A percentile compares a stretch with the other conserved stretches of the same genome.
phyloP scores from a whole-genome alignment of 2,888 invertebrate species.

The Drosophila colorata region DNA sequence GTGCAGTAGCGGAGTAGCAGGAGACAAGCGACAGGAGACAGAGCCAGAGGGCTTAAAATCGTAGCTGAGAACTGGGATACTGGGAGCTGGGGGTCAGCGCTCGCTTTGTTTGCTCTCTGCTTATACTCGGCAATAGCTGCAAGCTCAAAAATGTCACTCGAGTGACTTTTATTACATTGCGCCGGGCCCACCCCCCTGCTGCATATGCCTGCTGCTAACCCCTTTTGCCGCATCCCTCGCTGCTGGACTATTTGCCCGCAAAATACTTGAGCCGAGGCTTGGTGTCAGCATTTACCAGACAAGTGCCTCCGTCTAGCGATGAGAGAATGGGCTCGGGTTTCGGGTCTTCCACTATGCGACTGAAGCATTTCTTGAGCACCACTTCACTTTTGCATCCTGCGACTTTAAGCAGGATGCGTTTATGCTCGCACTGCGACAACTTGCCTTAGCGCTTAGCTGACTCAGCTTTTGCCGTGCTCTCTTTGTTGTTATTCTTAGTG shows the following conservation, averaged over 20 bases:
- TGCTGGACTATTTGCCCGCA: conserved; percentile 77
- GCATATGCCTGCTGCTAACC: conserved; percentile 1
- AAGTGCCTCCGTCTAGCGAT: conserved; percentile 42
- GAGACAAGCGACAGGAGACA: conserved; percentile 8
- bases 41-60: conserved; percentile 9
- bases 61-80: neutral
- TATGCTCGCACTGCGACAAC: conserved; percentile 33
- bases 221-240: neutral
- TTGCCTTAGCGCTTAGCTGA: conserved; percentile 35
- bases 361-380: conserved; percentile 72
- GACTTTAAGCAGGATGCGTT: conserved; percentile 74
- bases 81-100: conserved; percentile 35
- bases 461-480: conserved; percentile 34
- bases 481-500: conserved; percentile 19
- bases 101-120: conserved; percentile 71
- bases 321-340: conserved; percentile 18
- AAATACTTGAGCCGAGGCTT: conserved; percentile 75
- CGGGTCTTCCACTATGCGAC: conserved; percentile 46
- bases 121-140: conserved; percentile 59
- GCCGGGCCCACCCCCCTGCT: conserved; percentile 4
- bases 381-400: conserved; percentile 80
- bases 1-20: conserved; percentile 18
- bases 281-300: conserved; percentile 79
- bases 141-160: conserved; percentile 80
- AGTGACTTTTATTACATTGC: conserved; percentile 78